Evolutionary conservation across 1,140 invertebrate genomes (phyloP), one percentile per base, ranked within the genome.

Genomic region (Apis laboriosa): DNA sequence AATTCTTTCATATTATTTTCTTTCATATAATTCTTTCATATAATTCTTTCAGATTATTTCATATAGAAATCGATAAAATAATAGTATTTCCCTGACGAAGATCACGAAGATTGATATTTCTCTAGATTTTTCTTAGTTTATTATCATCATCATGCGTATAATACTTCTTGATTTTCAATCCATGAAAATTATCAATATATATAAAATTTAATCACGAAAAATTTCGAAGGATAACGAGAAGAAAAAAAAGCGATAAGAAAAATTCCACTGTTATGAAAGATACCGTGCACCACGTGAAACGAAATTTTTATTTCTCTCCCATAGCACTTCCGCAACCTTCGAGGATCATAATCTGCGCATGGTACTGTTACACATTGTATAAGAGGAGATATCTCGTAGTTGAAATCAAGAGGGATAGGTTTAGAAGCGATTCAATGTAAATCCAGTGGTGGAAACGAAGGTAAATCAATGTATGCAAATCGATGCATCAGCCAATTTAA

Each of bases 381-480:
- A 61, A 63, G 70, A 56, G 34, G n/a, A 55, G 12, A 34, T 67
- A 77, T 68, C 53, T 24, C 19, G 17, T 13, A 17, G 43, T 28
- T 55, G 64, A 61, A 82, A 77, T 74, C 51, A 55, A 43, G n/a
- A 15, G 34, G 21, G 43, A 28, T 49, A 64, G n/a, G 21, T 74
- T 61, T 56, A 77, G 55, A n/a, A 77, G 63, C 53, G 51, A 77
- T 82, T 77, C 64, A 55, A 82, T 77, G 80, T 53, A 61, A 82
- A 82, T 82, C 60, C 21, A 34, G 7, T 15, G 24, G 2, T 9
- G 34, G n/a, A 55, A 21, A 24, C 43, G 73, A 68, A 68, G n/a
- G 64, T 53, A 56, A 61, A 55, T 77, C 64, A 77, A 77, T 61
- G 64, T 77, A 77, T 68, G 80, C 56, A 70, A 82, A 82, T 82